Evolutionary conservation across 2,888 invertebrate species (phyloP).

Genomic region (Harpalus rubripes): DNA sequence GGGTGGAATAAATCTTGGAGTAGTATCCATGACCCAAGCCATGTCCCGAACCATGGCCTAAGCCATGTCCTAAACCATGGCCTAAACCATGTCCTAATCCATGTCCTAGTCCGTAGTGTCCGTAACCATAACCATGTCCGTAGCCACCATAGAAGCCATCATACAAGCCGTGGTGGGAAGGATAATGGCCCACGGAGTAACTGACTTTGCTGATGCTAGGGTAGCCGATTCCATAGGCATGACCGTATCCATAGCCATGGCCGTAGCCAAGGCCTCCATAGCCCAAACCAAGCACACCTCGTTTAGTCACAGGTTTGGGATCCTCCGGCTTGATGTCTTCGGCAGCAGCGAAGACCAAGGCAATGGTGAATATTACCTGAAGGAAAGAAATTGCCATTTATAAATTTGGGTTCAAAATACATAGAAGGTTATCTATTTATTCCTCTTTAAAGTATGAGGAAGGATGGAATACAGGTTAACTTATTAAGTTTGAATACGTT

Average conservation of each 20-base stretch:
- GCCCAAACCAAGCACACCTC: conserved; percentile 50
- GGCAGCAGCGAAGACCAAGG: conserved; percentile 31
- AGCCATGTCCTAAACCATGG: conserved; percentile 32
- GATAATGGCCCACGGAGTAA: conserved; percentile 56
- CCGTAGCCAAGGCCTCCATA: conserved; percentile 57
- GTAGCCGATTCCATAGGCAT: conserved; percentile 18
- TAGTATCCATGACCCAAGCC: conserved; percentile 56
- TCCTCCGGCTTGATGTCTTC: conserved; percentile 57
- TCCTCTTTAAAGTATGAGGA: too few species aligned
- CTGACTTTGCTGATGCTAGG: conserved; percentile 50
- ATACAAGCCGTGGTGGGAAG: conserved; percentile 34
- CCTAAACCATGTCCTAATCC: conserved; percentile 34
- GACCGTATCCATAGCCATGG: conserved; percentile 46
- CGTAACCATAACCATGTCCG: conserved; percentile 29
- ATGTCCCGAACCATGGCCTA: conserved; percentile 50
- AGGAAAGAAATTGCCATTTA: too few species aligned
- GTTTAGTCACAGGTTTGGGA: conserved; percentile 54
- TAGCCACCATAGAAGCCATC: conserved; percentile 50
- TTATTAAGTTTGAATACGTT: too few species aligned
- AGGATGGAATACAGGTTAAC: too few species aligned
- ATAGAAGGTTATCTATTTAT: too few species aligned
- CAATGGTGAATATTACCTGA: conserved; percentile 39
- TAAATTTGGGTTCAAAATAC: too few species aligned
- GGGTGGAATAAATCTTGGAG: conserved; percentile 28
- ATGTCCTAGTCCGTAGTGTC: conserved; percentile 34